phyloP scores from a whole-genome alignment of 2,113 vertebrate genomes.

The Pteropus alecto region DNA sequence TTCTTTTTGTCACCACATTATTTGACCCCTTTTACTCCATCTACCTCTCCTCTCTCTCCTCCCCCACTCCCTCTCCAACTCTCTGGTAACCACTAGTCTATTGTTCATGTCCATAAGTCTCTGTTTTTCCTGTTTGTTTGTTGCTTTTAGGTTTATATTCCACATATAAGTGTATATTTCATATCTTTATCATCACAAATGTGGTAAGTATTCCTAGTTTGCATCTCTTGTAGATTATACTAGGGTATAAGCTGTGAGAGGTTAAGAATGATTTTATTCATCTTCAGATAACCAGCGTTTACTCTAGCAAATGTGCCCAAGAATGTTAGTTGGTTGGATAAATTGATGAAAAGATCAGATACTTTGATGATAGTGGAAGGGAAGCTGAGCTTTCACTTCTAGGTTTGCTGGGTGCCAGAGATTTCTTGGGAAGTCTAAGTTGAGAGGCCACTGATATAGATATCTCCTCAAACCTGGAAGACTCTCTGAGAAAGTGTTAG shows the following conservation, averaged over 20 bases:
- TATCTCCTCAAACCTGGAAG: neutral
- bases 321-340: neutral
- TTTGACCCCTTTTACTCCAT: too few species aligned
- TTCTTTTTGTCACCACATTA: too few species aligned
- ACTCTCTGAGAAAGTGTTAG: neutral
- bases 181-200: neutral
- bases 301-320: neutral
- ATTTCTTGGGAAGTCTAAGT: neutral
- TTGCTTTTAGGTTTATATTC: too few species aligned
- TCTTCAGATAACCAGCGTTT: neutral
- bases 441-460: neutral
- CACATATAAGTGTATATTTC: too few species aligned
- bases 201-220: neutral
- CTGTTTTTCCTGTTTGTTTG: too few species aligned
- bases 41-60: too few species aligned
- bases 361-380: neutral
- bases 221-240: neutral
- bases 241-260: neutral
- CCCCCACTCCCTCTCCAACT: too few species aligned
- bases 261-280: neutral
- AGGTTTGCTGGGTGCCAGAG: neutral
- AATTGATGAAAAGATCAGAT: neutral
- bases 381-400: neutral
- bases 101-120: too few species aligned
- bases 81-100: too few species aligned